Percentiles rank a stretch among this genome's conserved stretches.
Conservation (phyloP, 2,113 vertebrate genomes). For the Benthochromis sp. region DNA sequence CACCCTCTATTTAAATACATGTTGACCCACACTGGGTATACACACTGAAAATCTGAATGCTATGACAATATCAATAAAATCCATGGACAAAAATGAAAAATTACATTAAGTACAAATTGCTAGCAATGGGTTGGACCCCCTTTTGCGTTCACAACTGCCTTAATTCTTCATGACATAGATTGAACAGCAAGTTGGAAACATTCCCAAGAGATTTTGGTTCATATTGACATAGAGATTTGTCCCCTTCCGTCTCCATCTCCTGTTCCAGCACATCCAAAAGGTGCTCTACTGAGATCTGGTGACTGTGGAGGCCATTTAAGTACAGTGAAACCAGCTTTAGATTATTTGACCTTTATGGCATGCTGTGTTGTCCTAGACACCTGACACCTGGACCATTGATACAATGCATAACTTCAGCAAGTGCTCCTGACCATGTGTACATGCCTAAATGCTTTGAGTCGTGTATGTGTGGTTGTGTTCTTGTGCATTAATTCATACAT, state of each 20-base stretch:
- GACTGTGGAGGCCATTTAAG: background rate
- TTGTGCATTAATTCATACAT: background rate
- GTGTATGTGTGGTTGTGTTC: background rate
- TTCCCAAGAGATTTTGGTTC: background rate
- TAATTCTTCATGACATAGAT: background rate
- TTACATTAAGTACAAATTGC: accelerated
- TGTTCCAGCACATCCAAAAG: background rate
- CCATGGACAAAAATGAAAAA: background rate
- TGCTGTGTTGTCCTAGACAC: background rate
- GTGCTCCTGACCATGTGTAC: background rate
- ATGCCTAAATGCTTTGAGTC: background rate
- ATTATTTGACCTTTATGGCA: background rate
- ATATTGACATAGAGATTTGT: background rate
- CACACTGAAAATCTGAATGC: background rate
- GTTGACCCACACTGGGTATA: background rate
- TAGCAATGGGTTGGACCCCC: background rate
- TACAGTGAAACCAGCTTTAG: accelerated
- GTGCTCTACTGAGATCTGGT: background rate
- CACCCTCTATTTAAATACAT: background rate
- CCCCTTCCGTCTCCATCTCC: background rate
- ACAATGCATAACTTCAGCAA: background rate
- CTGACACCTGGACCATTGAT: accelerated
- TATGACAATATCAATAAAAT: background rate
- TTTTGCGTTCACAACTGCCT: background rate
- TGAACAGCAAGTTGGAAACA: background rate